Percentiles rank a stretch among this genome's conserved stretches.
phyloP scores from a whole-genome alignment of 2,797 vertebrate genomes.

The Adelosebastes latens region DNA sequence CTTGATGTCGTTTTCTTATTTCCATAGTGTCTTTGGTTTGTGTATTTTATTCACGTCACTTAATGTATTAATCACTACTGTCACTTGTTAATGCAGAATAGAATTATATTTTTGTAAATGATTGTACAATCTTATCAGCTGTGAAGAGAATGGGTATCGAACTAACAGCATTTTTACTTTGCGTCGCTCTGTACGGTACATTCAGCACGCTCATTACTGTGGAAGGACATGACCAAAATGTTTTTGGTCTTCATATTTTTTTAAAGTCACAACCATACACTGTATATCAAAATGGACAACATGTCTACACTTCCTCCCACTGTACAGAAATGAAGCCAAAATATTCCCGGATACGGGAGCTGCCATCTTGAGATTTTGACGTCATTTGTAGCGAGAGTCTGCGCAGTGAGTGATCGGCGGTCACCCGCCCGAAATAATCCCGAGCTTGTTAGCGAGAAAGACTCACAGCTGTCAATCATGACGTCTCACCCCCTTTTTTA shows the following conservation, averaged over 20 bases:
- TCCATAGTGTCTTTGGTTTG: conserved; percentile 17
- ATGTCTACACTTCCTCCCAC: too few species aligned
- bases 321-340: too few species aligned
- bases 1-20: conserved; percentile 46
- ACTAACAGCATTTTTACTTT: conserved; percentile 35
- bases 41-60: conserved; percentile 26
- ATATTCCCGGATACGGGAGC: too few species aligned
- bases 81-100: conserved; percentile 76
- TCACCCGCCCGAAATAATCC: too few species aligned
- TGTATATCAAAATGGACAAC: too few species aligned
- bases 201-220: conserved; percentile 22
- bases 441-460: too few species aligned
- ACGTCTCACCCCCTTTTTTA: too few species aligned
- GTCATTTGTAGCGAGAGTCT: too few species aligned
- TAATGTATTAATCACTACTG: conserved; percentile 64
- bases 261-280: background rate
- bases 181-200: conserved; percentile 18
- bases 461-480: too few species aligned
- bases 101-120: conserved; percentile 86
- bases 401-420: too few species aligned
- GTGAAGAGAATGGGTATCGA: conserved; percentile 47
- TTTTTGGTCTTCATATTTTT: background rate
- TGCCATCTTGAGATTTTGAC: too few species aligned
- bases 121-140: conserved; percentile 59
- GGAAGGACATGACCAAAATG: background rate